A percentile compares a stretch with the other conserved stretches of the same genome.
Evolutionary conservation across 1,140 invertebrate genomes (phyloP).

Genomic region (Hydropsyche tenuis): DNA sequence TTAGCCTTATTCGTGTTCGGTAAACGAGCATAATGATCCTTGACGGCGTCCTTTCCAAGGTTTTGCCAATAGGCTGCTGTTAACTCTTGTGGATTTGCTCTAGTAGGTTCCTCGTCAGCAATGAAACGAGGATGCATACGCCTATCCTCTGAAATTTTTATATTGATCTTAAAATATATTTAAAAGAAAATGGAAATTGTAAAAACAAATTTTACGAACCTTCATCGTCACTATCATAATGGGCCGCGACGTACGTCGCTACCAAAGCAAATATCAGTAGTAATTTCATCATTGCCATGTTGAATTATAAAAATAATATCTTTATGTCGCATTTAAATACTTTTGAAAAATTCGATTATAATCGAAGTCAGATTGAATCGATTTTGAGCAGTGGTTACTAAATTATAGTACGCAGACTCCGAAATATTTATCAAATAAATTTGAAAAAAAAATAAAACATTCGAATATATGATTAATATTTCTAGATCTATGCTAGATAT

Average conservation of each 20-base stretch:
- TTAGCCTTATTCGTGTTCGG: conserved; percentile 62
- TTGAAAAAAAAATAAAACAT: no score
- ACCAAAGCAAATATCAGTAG: conserved; percentile 4
- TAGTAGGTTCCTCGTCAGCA: not conserved
- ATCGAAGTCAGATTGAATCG: no score
- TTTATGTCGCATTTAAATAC: not conserved
- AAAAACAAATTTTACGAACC: not conserved
- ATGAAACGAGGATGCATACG: not conserved
- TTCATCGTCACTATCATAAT: not conserved
- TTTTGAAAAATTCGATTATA: no score
- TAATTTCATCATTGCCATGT: not conserved
- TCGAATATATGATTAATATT: no score
- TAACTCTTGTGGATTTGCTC: conserved; percentile 47
- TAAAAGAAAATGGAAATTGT: not conserved
- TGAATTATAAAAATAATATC: not conserved
- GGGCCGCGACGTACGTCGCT: not conserved
- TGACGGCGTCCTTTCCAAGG: conserved; percentile 54
- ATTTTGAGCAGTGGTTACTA: no score
- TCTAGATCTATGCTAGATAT: no score
- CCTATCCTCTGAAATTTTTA: conserved; percentile 3
- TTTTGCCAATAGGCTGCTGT: conserved; percentile 56
- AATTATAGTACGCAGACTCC: no score
- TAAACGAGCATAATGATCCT: conserved; percentile 61
- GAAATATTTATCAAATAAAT: no score
- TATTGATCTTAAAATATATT: not conserved